A percentile compares a stretch with the other conserved stretches of the same genome.
Evolutionary conservation across 2,888 invertebrate genomes (phyloP).

Genomic region (Fabriciana adippe): DNA sequence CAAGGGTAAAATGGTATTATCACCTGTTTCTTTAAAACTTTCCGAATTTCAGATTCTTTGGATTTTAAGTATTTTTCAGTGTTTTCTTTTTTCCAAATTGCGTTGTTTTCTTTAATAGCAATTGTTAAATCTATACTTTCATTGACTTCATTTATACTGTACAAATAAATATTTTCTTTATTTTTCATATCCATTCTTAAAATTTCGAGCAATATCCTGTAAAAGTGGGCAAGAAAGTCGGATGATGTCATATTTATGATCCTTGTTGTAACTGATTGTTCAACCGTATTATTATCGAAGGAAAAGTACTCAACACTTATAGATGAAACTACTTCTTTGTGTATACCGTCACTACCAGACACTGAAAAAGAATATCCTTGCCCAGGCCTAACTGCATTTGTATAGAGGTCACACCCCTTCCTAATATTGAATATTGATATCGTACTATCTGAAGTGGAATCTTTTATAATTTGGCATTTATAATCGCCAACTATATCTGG

Average conservation of each 20-base stretch:
- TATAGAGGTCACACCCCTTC: constrained; percentile 89
- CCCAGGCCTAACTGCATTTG: constrained; percentile 86
- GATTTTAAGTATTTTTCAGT: constrained; percentile 85
- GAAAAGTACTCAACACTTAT: constrained; percentile 91
- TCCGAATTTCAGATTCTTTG: constrained; percentile 85
- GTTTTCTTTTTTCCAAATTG: constrained; percentile 85
- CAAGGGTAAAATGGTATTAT: constrained; percentile 91
- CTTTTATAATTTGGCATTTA: constrained; percentile 90
- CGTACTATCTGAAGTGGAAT: constrained; percentile 82
- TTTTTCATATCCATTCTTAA: constrained; percentile 85
- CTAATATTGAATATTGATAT: constrained; percentile 86
- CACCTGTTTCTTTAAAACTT: constrained; percentile 83
- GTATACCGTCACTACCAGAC: constrained; percentile 94
- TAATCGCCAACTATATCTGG: constrained; percentile 95
- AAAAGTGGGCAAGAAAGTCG: constrained; percentile 89
- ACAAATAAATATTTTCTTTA: constrained; percentile 86
- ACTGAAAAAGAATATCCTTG: constrained; percentile 90
- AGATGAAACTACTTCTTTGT: constrained; percentile 92
- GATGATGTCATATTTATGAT: constrained; percentile 88
- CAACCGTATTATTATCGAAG: constrained; percentile 91
- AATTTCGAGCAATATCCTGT: constrained; percentile 87
- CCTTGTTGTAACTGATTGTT: constrained; percentile 90
- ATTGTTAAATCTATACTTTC: constrained; percentile 87
- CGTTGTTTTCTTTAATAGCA: constrained; percentile 83
- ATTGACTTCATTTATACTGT: constrained; percentile 87